Evolutionary conservation across 2,888 invertebrate species (phyloP).

Genomic region (Xylota sylvarum): DNA sequence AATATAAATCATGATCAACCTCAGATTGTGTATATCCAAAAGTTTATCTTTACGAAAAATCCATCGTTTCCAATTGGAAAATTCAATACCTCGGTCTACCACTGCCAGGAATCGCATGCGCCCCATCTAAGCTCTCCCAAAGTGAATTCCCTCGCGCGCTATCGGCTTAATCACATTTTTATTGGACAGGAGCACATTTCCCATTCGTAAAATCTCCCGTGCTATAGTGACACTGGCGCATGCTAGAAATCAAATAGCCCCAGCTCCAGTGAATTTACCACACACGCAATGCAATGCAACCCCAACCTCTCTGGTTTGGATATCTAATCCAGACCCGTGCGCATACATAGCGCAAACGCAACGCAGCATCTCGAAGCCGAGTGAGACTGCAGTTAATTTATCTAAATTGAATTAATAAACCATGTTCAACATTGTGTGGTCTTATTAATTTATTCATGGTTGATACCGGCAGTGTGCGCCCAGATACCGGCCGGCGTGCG

Average conservation of each 20-base stretch:
- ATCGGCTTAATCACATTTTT: constrained; percentile 73
- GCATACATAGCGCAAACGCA: constrained; percentile 34
- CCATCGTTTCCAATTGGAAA: constrained; percentile 45
- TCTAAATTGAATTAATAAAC: constrained; percentile 85
- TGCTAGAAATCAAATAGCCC: constrained; percentile 71
- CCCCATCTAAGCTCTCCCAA: constrained; percentile 24
- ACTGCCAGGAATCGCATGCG: constrained; percentile 45
- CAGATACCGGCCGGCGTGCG: constrained; percentile 18
- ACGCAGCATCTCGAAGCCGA: constrained; percentile 62
- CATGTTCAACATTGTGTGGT: constrained; percentile 85
- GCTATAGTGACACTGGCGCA: constrained; percentile 74
- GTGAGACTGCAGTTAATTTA: constrained; percentile 84
- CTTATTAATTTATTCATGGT: constrained; percentile 80
- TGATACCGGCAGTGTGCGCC: constrained; percentile 72
- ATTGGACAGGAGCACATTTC: constrained; percentile 77
- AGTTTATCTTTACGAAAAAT: constrained; percentile 55
- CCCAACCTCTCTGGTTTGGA: constrained; percentile 32
- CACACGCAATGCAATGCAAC: constrained; percentile 67
- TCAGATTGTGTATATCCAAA: constrained; percentile 33
- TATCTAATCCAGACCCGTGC: constrained; percentile 58
- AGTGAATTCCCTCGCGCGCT: constrained; percentile 25
- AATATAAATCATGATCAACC: constrained; percentile 60
- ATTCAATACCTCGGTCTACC: constrained; percentile 21
- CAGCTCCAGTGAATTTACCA: constrained; percentile 40
- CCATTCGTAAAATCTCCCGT: constrained; percentile 56